Percentiles rank a stretch among this genome's conserved stretches.
phyloP scores from a whole-genome alignment of 2,888 invertebrate genomes.

The Acrocera orbiculus region DNA sequence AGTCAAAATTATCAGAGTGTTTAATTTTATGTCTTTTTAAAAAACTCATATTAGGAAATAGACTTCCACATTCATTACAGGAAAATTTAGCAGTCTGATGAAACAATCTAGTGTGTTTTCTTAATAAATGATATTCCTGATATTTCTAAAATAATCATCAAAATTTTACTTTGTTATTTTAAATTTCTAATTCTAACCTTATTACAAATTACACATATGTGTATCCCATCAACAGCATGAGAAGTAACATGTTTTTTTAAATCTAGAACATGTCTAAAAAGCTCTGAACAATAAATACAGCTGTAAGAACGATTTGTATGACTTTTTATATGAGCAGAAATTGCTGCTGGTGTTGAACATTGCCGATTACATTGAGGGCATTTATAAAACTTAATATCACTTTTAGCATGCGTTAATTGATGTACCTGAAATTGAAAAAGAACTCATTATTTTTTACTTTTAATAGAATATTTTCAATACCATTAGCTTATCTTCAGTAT shows the following conservation, averaged over 20 bases:
- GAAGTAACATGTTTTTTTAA: slow-evolving; percentile 47
- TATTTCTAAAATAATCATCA: slow-evolving; percentile 32
- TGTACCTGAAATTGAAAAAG: slow-evolving; percentile 34
- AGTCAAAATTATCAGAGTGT: slow-evolving; percentile 47
- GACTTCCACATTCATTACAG: slow-evolving; percentile 49
- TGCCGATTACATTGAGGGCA: slow-evolving; percentile 46
- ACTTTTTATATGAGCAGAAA: slow-evolving; percentile 52
- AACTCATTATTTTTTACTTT: neutral
- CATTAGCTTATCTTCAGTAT: slow-evolving; percentile 40
- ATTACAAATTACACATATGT: slow-evolving; percentile 49
- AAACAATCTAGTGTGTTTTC: slow-evolving; percentile 56
- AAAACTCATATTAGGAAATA: slow-evolving; percentile 53
- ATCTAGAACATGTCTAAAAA: slow-evolving; percentile 44
- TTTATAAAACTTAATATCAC: slow-evolving; percentile 49
- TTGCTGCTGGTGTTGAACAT: slow-evolving; percentile 53
- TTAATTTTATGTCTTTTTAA: slow-evolving; percentile 42
- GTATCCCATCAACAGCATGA: slow-evolving; percentile 45
- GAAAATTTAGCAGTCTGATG: slow-evolving; percentile 49
- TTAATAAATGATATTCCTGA: slow-evolving; percentile 46
- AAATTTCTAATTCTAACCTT: slow-evolving; percentile 28
- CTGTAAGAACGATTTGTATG: slow-evolving; percentile 29
- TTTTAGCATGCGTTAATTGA: slow-evolving; percentile 45
- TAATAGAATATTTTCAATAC: slow-evolving; percentile 22
- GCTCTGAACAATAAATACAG: slow-evolving; percentile 53
- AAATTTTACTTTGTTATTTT: neutral